Evolutionary conservation across 1,140 invertebrate species (phyloP), one percentile per base, ranked within the genome.

Genomic region (Pygmarrhopalites habei): DNA sequence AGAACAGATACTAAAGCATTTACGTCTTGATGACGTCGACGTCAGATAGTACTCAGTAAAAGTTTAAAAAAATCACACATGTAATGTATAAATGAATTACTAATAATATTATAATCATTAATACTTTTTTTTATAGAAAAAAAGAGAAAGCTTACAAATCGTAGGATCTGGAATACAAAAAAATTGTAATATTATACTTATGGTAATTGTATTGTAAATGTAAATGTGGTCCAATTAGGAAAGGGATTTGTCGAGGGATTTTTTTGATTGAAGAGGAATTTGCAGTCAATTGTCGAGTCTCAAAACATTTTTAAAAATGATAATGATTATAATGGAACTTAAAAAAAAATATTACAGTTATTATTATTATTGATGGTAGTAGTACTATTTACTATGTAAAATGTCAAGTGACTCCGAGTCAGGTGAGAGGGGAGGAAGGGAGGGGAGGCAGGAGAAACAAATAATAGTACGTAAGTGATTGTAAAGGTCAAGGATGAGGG

Each of bases 211-310:
- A 23, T 14, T 49, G 23, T 23, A 15, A 49, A 10, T 49, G 10
- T 49, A 7, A 49, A 15, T 49, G 46, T 49, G 46, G 46, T 49
- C 46, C 46, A 49, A 49, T 49, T 49, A 49, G 46, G 46, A 49
- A 49, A 21, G 7, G 39, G 12, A 23, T 49, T 12, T 12, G 49
- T 52, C 49, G 49, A 7, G 21, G 14, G 25, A 15, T 7, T 26
- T 26, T 26, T 19, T 52, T 52, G 23, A 23, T 28, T 46, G 28
- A 52, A 23, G 28, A 52, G 49, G 49, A 52, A 52, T 52, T 52
- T 28, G 5, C 23, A 52, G 49, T 52, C 49, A 52, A n/a, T 7
- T 28, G 49, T 52, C 49, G 49, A 52, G 49, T 52, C 49, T 52
- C 49, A 52, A 26, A 35, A 35, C 32, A 35, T 35, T 7, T 35